phyloP scores from a whole-genome alignment of 1,140 invertebrate genomes.

The Paraescarpia echinospica region DNA sequence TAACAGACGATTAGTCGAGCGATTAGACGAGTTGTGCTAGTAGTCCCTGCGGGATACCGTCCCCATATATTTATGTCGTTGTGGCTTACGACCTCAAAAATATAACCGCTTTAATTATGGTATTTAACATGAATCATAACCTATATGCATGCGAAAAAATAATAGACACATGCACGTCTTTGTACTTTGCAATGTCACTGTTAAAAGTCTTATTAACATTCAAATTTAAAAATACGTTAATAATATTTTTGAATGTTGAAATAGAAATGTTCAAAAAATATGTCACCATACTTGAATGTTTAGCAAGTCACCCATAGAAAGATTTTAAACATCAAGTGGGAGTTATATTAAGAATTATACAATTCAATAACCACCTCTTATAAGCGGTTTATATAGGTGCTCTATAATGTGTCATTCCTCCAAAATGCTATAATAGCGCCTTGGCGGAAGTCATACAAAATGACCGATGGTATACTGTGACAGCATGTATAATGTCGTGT shows the following conservation, averaged over 20 bases:
- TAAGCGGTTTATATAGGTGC: too few relatives aligned
- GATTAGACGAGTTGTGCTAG: not conserved
- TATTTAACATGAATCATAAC: not conserved
- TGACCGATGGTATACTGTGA: too few relatives aligned
- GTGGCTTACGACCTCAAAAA: not conserved
- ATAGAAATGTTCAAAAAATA: not conserved
- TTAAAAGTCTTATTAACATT: not conserved
- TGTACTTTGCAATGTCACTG: not conserved
- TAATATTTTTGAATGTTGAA: not conserved
- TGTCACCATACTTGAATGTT: too few relatives aligned
- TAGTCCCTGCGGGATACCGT: not conserved
- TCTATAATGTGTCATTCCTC: too few relatives aligned
- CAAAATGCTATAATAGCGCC: too few relatives aligned
- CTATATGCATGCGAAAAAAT: not conserved
- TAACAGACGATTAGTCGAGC: not conserved
- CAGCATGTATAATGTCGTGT: too few relatives aligned
- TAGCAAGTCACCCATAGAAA: too few relatives aligned
- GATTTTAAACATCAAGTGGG: too few relatives aligned
- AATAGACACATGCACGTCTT: not conserved
- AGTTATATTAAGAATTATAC: too few relatives aligned
- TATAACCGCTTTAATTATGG: not conserved
- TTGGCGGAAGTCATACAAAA: too few relatives aligned
- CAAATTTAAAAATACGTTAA: not conserved
- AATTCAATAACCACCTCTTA: too few relatives aligned
- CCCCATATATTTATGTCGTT: not conserved